Percentiles rank a stretch among this genome's conserved stretches.
Conservation (phyloP, 2,113 vertebrate species). For the Dissostichus mawsoni region DNA sequence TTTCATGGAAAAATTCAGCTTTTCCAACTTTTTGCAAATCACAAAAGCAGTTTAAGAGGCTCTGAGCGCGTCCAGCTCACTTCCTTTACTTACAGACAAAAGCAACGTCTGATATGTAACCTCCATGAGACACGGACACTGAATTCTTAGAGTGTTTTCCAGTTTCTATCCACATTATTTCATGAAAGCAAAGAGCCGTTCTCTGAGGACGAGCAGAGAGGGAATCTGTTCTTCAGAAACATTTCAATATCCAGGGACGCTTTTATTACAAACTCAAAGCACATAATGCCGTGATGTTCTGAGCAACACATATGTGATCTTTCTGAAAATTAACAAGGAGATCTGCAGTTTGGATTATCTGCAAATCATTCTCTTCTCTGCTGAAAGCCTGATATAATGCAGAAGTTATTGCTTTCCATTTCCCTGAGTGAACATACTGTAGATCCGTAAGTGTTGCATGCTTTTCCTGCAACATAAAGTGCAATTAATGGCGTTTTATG, state of each 20-base stretch:
- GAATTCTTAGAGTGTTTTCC: neutral
- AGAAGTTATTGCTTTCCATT: neutral
- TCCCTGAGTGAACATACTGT: no score
- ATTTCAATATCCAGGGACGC: conserved; percentile 1
- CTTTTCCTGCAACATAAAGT: no score
- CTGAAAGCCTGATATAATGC: conserved; percentile 23
- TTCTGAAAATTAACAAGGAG: conserved; percentile 20
- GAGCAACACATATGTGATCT: neutral
- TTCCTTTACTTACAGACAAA: no score
- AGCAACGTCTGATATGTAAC: no score
- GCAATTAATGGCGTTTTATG: no score
- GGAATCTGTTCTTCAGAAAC: conserved; percentile 1
- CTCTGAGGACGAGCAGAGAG: neutral
- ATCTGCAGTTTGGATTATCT: conserved; percentile 19
- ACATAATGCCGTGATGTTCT: conserved; percentile 8
- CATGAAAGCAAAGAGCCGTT: neutral
- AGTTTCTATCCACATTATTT: neutral
- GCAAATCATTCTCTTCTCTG: conserved; percentile 20
- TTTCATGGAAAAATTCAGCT: no score
- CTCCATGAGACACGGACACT: no score
- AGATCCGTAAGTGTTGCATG: no score
- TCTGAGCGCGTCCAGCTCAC: no score
- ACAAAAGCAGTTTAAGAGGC: no score
- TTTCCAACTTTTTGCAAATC: no score
- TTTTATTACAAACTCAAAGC: conserved; percentile 16